A percentile compares a stretch with the other conserved stretches of the same genome.
Conservation (phyloP, 2,797 vertebrate genomes). For the Gymnocypris eckloni region DNA sequence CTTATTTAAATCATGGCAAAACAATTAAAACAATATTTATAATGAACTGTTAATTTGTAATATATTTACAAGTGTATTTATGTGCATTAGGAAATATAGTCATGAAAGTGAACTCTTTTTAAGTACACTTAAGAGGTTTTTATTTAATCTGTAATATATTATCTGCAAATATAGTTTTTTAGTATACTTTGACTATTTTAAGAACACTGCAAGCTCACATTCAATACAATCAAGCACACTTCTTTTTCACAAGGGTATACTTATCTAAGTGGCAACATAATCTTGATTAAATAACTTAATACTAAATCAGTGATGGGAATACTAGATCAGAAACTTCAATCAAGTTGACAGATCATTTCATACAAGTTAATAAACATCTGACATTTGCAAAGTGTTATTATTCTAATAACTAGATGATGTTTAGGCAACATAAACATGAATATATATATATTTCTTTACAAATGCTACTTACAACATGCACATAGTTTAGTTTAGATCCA, state of each 20-base stretch:
- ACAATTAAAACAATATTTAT: not conserved
- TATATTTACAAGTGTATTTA: not conserved
- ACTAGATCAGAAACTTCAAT: not conserved
- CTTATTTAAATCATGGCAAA: not conserved
- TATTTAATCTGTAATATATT: not conserved
- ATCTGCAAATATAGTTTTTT: not conserved
- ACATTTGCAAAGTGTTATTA: conserved; percentile 4
- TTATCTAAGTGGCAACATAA: not conserved
- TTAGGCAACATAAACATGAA: not conserved
- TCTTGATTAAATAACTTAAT: not conserved
- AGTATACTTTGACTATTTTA: not conserved
- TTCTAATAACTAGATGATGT: not conserved
- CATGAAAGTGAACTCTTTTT: not conserved
- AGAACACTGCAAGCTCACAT: not conserved
- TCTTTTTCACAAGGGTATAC: not conserved
- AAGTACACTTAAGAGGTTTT: not conserved
- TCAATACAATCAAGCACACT: not conserved
- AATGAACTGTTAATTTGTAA: not conserved
- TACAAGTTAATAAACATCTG: not conserved
- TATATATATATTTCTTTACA: not conserved
- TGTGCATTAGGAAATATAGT: not conserved
- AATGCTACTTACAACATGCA: conserved; percentile 16
- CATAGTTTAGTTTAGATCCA: not conserved
- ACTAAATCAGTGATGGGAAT: not conserved
- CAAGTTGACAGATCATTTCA: not conserved